These are phyloP conservation scores for Alces alces DNA, from an alignment of 2,113 vertebrate genomes.

Conservation along the genomic window DNA sequence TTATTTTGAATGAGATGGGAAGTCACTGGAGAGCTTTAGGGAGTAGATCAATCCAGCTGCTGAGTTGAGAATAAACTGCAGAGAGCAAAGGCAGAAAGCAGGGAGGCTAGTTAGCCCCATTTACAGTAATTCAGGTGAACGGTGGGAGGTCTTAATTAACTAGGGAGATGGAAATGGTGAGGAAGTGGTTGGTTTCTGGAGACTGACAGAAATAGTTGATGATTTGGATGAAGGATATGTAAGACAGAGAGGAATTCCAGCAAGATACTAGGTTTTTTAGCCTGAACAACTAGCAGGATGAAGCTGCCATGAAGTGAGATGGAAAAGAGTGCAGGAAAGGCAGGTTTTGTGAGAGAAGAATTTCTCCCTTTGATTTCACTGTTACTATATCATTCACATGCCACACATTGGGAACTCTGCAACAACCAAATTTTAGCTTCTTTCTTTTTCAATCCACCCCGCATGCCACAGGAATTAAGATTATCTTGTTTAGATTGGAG, in stretches of 20 bases:
- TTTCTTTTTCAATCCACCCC: not conserved
- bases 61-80: not conserved
- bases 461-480: not conserved
- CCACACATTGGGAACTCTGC: not conserved
- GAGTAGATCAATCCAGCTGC: not conserved
- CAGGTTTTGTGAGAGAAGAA: not conserved
- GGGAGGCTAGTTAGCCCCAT: not conserved
- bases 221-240: not conserved
- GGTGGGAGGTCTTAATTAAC: not conserved
- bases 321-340: not conserved
- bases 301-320: not conserved
- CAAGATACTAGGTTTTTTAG: not conserved
- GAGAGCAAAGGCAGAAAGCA: not conserved
- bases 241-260: not conserved
- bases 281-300: not conserved
- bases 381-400: not conserved
- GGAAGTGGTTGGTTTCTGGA: not conserved
- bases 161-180: not conserved
- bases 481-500: not conserved
- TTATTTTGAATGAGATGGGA: not conserved
- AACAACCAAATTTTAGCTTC: not conserved
- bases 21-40: not conserved
- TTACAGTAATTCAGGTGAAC: not conserved
- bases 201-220: not conserved
- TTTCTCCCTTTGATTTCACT: not conserved